Evolutionary conservation across 2,888 invertebrate genomes (phyloP).

Genomic region (Cantharis rufa): DNA sequence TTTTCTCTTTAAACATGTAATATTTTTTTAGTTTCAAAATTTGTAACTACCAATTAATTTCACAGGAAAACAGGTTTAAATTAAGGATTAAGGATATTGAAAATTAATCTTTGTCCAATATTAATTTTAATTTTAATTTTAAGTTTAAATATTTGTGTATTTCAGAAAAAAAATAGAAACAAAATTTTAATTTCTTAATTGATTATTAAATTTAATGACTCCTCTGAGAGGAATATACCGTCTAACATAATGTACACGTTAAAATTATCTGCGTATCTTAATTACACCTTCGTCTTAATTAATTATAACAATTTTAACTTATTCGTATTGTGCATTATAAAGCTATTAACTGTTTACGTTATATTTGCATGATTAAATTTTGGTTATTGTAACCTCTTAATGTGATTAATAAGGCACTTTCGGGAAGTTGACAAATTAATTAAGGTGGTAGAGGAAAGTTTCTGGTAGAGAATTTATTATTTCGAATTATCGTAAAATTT

Average conservation of each 20-base stretch:
- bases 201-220: background rate
- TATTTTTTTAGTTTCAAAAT: background rate
- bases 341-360: slow-evolving; percentile 11
- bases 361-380: slow-evolving; percentile 7
- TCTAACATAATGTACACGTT: background rate
- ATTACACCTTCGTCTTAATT: slow-evolving; percentile 3
- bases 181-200: background rate
- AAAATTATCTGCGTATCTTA: slow-evolving; percentile 9
- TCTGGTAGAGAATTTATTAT: background rate
- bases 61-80: too few relatives aligned
- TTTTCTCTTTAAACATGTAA: background rate
- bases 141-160: too few relatives aligned
- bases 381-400: background rate
- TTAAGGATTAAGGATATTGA: too few relatives aligned
- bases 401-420: background rate
- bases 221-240: background rate
- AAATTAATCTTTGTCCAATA: too few relatives aligned
- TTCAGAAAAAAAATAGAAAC: background rate
- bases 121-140: too few relatives aligned
- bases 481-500: background rate
- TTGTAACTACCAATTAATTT: too few relatives aligned
- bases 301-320: slow-evolving; percentile 5
- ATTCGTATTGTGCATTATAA: slow-evolving; percentile 10
- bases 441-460: background rate
- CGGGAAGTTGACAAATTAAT: background rate